Conservation (phyloP, 2,113 vertebrate species). For the Opisthocomus hoazin region DNA sequence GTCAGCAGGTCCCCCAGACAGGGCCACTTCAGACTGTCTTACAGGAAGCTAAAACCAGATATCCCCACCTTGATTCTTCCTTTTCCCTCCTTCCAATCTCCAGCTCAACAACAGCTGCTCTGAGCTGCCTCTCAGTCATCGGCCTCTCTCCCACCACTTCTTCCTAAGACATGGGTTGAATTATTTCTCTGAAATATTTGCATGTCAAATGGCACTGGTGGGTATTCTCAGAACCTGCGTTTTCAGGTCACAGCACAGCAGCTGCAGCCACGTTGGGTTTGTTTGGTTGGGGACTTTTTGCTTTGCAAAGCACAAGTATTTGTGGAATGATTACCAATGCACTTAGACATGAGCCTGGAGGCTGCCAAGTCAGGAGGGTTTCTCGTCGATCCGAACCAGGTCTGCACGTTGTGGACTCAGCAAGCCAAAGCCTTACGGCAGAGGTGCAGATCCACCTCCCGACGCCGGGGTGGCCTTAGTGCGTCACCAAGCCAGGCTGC, state of each 20-base stretch:
- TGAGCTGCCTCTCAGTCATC: not conserved
- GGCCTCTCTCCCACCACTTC: not conserved
- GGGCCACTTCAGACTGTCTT: not conserved
- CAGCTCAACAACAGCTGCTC: not conserved
- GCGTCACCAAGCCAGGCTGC: not conserved
- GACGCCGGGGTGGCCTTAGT: accelerated
- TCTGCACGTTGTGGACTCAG: accelerated
- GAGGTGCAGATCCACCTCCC: not conserved
- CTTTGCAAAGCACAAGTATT: not conserved
- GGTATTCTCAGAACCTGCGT: not conserved
- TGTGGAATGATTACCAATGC: not conserved
- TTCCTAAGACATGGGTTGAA: not conserved
- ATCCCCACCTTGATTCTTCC: not conserved
- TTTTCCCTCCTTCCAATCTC: not conserved
- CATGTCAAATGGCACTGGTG: not conserved
- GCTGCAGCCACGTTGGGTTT: not conserved
- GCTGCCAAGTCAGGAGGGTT: not conserved
- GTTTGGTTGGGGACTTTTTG: not conserved
- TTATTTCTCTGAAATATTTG: not conserved
- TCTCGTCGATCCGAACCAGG: accelerated
- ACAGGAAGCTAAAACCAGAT: not conserved
- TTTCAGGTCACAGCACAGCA: not conserved
- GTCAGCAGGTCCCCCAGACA: not conserved
- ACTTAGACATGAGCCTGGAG: not conserved
- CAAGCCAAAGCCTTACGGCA: not conserved